A percentile compares a stretch with the other conserved stretches of the same genome.
These are phyloP conservation scores for Capreolus pygargus DNA, from an alignment of 2,113 vertebrate species.

Conservation along the genomic window DNA sequence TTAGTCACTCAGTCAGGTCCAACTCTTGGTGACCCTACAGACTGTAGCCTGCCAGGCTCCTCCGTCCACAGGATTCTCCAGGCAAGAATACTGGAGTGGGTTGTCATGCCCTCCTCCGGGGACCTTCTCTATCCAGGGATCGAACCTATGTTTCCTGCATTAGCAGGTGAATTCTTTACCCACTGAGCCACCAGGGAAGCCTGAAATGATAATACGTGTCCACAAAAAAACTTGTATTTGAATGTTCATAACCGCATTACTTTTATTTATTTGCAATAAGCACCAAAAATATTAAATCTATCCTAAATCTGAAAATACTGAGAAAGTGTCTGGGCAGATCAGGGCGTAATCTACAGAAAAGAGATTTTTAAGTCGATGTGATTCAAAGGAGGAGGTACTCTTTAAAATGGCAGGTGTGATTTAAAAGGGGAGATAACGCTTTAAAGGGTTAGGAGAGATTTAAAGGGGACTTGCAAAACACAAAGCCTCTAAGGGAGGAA, in stretches of 20 bases:
- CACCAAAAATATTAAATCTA: background rate
- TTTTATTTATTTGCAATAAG: background rate
- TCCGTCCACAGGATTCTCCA: background rate
- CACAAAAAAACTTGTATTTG: background rate
- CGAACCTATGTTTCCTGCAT: background rate
- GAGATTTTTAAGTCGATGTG: background rate
- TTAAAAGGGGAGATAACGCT: background rate
- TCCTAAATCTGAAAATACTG: background rate
- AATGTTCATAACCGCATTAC: background rate
- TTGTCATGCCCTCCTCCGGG: background rate
- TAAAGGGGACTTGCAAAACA: background rate
- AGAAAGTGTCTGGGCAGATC: background rate
- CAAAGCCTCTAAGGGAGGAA: background rate
- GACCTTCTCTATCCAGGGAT: background rate
- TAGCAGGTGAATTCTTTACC: background rate
- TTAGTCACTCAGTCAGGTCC: background rate
- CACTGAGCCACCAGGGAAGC: background rate
- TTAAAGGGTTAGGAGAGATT: background rate
- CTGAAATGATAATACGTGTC: background rate
- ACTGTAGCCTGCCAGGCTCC: background rate
- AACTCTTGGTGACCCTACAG: background rate
- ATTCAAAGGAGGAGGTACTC: background rate
- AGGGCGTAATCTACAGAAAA: background rate
- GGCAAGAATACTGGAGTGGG: background rate
- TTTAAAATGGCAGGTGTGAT: background rate